Conservation (phyloP, 1,140 invertebrate genomes). For the Rhizoglyphus robini region DNA sequence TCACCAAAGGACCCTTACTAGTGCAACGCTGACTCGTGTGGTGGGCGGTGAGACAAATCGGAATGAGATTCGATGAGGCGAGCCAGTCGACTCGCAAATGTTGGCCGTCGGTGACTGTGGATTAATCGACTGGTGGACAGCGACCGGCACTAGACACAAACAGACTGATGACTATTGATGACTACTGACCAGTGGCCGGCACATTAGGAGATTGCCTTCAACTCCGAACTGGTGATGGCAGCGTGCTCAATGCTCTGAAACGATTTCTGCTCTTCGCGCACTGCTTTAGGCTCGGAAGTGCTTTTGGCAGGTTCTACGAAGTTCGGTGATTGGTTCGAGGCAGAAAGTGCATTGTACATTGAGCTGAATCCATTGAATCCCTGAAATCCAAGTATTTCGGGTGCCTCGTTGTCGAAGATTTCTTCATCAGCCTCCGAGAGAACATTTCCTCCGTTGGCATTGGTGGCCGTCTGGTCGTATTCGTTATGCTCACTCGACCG, state of each 20-base stretch:
- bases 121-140: too few species aligned
- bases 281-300: neutral
- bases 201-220: neutral
- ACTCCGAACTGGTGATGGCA: neutral
- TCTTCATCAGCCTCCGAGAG: conserved; percentile 17
- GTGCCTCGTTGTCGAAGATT: conserved; percentile 16
- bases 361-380: conserved; percentile 21
- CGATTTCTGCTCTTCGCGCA: neutral
- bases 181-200: too few species aligned
- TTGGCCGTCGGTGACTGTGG: too few species aligned
- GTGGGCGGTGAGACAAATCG: too few species aligned
- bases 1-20: too few species aligned
- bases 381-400: conserved; percentile 21
- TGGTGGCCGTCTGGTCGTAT: neutral
- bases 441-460: conserved; percentile 5
- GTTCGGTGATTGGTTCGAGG: conserved; percentile 5
- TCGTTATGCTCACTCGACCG: neutral
- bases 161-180: too few species aligned
- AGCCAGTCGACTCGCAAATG: too few species aligned
- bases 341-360: conserved; percentile 18
- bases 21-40: too few species aligned
- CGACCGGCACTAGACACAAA: too few species aligned
- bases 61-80: too few species aligned
- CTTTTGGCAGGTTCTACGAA: neutral
- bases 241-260: conserved; percentile 9